Evolutionary conservation across 2,888 invertebrate genomes (phyloP).

Genomic region (Lasioglossum pauxillum): DNA sequence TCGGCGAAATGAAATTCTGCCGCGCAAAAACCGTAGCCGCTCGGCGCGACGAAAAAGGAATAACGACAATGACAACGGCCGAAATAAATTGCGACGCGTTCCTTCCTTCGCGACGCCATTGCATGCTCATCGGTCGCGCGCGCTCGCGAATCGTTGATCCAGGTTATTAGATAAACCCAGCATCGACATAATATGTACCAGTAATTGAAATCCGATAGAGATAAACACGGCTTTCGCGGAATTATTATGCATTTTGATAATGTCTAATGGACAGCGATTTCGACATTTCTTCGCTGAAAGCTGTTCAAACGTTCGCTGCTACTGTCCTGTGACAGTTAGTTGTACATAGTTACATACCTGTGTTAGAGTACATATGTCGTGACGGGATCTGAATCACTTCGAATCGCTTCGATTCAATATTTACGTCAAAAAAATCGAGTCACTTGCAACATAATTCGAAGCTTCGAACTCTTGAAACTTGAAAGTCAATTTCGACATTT

Average conservation of each 20-base stretch:
- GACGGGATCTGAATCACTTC: too few species aligned
- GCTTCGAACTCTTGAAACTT: too few species aligned
- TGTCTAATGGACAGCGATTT: not conserved
- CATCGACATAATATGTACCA: not conserved
- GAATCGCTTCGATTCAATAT: too few species aligned
- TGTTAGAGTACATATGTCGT: too few species aligned
- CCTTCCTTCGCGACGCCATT: not conserved
- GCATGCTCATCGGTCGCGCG: not conserved
- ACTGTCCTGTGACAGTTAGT: too few species aligned
- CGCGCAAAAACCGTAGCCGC: not conserved
- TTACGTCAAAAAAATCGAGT: too few species aligned
- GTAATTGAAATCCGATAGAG: not conserved
- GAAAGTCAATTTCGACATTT: too few species aligned
- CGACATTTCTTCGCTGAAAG: not conserved
- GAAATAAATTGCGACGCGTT: not conserved
- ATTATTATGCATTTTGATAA: not conserved
- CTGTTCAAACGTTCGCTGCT: not conserved
- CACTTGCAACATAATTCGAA: too few species aligned
- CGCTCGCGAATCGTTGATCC: not conserved
- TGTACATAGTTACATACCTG: too few species aligned
- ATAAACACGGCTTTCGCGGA: not conserved
- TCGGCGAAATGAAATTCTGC: conserved; percentile 10
- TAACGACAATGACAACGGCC: not conserved
- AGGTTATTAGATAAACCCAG: not conserved
- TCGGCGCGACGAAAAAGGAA: not conserved